Evolutionary conservation across 2,888 invertebrate genomes (phyloP).

Genomic region (Spodoptera exigua): DNA sequence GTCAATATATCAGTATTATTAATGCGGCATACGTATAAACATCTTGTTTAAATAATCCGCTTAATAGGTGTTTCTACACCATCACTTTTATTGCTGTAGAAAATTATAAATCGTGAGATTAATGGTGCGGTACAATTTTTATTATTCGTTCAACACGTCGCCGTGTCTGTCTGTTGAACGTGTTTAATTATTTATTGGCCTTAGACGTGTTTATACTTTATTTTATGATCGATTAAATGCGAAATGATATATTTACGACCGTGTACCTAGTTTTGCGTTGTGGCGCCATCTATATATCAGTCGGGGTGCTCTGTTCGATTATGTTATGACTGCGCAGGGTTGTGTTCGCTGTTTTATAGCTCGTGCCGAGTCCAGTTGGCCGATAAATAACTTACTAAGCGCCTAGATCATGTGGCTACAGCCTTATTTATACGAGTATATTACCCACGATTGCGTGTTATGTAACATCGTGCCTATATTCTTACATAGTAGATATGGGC

Average conservation of each 20-base stretch:
- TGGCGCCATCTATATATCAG: slow-evolving; percentile 75
- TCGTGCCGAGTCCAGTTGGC: slow-evolving; percentile 57
- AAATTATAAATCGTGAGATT: slow-evolving; percentile 57
- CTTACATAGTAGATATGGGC: not conserved
- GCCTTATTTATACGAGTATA: slow-evolving; percentile 61
- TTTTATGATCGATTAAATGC: slow-evolving; percentile 75
- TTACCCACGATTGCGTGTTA: slow-evolving; percentile 33
- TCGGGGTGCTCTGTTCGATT: slow-evolving; percentile 54
- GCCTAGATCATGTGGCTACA: slow-evolving; percentile 63
- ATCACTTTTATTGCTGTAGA: slow-evolving; percentile 49
- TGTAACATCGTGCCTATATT: slow-evolving; percentile 24
- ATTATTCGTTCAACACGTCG: slow-evolving; percentile 63
- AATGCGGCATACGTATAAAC: slow-evolving; percentile 30
- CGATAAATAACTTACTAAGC: slow-evolving; percentile 67
- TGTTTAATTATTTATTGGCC: slow-evolving; percentile 69
- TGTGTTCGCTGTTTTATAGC: slow-evolving; percentile 65
- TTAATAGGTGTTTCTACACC: slow-evolving; percentile 48
- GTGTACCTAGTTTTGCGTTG: slow-evolving; percentile 68
- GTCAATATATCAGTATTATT: slow-evolving; percentile 46
- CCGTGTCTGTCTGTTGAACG: slow-evolving; percentile 60
- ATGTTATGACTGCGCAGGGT: slow-evolving; percentile 60
- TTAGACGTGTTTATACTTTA: slow-evolving; percentile 72
- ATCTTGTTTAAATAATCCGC: slow-evolving; percentile 50
- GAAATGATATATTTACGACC: slow-evolving; percentile 77
- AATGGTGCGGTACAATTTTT: slow-evolving; percentile 49